phyloP scores from a whole-genome alignment of 2,888 invertebrate species.

The Polydrusus cervinus region DNA sequence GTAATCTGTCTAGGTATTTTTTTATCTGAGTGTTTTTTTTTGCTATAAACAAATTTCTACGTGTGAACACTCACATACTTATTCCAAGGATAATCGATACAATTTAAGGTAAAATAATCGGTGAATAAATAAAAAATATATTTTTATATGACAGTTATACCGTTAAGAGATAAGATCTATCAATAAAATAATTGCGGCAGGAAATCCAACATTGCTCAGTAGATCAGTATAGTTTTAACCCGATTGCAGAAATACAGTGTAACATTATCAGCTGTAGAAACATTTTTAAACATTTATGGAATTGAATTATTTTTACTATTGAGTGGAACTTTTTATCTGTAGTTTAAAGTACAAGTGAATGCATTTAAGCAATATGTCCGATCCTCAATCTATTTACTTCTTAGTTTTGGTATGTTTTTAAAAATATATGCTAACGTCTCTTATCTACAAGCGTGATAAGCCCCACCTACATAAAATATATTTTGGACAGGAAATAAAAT shows the following conservation, averaged over 20 bases:
- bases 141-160: slow-evolving; percentile 26
- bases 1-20: slow-evolving; percentile 1
- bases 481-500: too few relatives aligned
- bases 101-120: slow-evolving; percentile 14
- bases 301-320: background rate
- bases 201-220: background rate
- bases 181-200: slow-evolving; percentile 14
- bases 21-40: background rate
- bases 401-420: slow-evolving; percentile 36
- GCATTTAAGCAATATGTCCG: slow-evolving; percentile 1
- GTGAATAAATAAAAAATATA: slow-evolving; percentile 29
- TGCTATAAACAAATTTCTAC: slow-evolving; percentile 19
- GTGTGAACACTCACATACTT: slow-evolving; percentile 41
- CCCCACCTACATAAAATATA: too few relatives aligned
- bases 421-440: background rate
- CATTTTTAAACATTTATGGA: background rate
- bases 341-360: background rate
- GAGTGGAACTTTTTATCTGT: background rate
- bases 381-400: slow-evolving; percentile 25
- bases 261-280: background rate
- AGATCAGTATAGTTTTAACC: slow-evolving; percentile 23
- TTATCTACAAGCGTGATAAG: too few relatives aligned
- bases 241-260: slow-evolving; percentile 27
- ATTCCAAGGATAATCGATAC: slow-evolving; percentile 24
- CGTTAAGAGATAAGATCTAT: slow-evolving; percentile 37